Evolutionary conservation across 2,888 invertebrate genomes (phyloP).

Genomic region (Lasioglossum vierecki): DNA sequence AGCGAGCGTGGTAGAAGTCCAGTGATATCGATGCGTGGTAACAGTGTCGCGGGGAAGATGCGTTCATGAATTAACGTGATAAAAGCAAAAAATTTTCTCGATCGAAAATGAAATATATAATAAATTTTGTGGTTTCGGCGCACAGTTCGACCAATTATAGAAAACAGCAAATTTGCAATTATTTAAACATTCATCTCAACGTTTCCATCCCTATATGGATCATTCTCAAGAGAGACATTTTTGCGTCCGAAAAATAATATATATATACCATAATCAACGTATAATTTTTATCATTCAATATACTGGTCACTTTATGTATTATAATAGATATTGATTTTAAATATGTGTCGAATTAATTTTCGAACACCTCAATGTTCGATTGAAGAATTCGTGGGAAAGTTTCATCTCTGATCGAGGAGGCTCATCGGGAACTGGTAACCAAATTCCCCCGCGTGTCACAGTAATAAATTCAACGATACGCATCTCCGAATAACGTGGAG

Average conservation of each 20-base stretch:
- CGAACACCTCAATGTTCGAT: too few species aligned
- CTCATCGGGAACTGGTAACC: background rate
- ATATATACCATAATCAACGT: background rate
- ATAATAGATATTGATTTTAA: too few species aligned
- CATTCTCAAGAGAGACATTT: too few species aligned
- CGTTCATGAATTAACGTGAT: background rate
- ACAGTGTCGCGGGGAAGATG: background rate
- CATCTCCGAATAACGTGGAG: background rate
- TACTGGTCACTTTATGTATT: background rate
- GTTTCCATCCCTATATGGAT: too few species aligned
- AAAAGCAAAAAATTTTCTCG: too few species aligned
- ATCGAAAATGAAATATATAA: too few species aligned
- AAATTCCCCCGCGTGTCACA: background rate
- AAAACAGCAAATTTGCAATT: too few species aligned
- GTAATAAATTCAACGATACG: background rate
- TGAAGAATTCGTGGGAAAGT: background rate
- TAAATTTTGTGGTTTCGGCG: too few species aligned
- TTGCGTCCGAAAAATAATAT: too few species aligned
- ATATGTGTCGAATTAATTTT: too few species aligned
- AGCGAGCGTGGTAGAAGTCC: background rate
- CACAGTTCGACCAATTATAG: too few species aligned
- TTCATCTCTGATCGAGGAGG: background rate
- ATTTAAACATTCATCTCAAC: too few species aligned
- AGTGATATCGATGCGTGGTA: slow-evolving; percentile 12
- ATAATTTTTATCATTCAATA: background rate